Evolutionary conservation across 2,888 invertebrate species (phyloP).

Genomic region (Agrilus cyanescens): DNA sequence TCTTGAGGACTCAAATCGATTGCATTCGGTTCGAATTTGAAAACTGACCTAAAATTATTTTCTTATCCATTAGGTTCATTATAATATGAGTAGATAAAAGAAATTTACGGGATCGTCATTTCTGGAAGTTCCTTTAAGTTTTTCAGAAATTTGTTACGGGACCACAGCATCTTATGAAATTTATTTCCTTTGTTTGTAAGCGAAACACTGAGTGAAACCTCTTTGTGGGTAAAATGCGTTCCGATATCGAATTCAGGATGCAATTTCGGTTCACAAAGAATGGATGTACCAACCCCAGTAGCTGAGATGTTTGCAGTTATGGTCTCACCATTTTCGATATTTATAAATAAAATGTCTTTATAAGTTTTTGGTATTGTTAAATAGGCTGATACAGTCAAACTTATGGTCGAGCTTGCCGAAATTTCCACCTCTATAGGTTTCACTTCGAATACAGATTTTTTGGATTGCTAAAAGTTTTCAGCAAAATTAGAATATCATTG

Average conservation of each 20-base stretch:
- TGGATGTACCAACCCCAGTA: slow-evolving; percentile 53
- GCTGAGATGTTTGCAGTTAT: slow-evolving; percentile 40
- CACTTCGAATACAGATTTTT: slow-evolving; percentile 34
- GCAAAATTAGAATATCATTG: not conserved
- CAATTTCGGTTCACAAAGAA: slow-evolving; percentile 48
- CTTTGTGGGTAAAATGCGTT: slow-evolving; percentile 47
- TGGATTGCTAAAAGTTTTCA: slow-evolving; percentile 30
- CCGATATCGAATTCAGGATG: slow-evolving; percentile 47
- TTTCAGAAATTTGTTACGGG: slow-evolving; percentile 22
- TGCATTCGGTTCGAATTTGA: slow-evolving; percentile 36
- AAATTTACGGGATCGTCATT: slow-evolving; percentile 2
- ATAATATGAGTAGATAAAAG: not conserved
- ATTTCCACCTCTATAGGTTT: slow-evolving; percentile 23
- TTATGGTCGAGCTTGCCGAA: slow-evolving; percentile 23
- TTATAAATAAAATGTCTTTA: slow-evolving; percentile 26
- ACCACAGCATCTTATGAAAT: slow-evolving; percentile 42
- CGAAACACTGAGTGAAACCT: slow-evolving; percentile 33
- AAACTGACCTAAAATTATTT: slow-evolving; percentile 35
- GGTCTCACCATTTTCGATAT: slow-evolving; percentile 33
- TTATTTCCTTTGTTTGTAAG: slow-evolving; percentile 46
- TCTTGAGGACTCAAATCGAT: slow-evolving; percentile 40
- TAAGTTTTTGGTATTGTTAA: slow-evolving; percentile 30
- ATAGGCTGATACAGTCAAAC: slow-evolving; percentile 26
- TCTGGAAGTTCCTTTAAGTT: slow-evolving; percentile 15
- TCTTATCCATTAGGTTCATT: not conserved